Evolutionary conservation across 2,797 vertebrate species (phyloP), one percentile per base, ranked within the genome.

Genomic region (Florisuga fusca): DNA sequence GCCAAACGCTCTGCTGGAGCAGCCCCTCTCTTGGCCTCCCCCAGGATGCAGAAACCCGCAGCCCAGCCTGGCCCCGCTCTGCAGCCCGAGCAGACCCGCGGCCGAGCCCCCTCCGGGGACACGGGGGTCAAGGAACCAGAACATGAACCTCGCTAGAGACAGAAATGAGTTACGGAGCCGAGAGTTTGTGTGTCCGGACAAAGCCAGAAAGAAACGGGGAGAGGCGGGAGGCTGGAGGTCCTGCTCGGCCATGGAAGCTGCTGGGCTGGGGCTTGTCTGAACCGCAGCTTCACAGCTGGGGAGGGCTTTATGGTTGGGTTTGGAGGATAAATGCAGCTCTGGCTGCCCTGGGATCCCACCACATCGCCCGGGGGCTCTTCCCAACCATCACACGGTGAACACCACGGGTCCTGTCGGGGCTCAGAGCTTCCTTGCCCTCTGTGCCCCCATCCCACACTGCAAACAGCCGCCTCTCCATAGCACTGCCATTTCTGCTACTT

Each of bases 71-170:
- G 68, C 51, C 69, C 25, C 15, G 5, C 76, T 67, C 63, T 8
- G 74, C 57, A 46, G 33, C 58, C 45, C 1, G 59, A n/a, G 46
- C 58, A 54, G 34, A 34, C 25, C 43, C 20, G 31, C 5, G 1
- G 54, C 68, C 15, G 11, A 59, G 79, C 62, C 19, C 48, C 48
- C 71, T 72, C 15, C 16, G 3, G 34, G 58, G 84, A 71, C 79
- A 6, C 3, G 3, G 2, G 3, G 83, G 26, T 61, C 27, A 0
- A 31, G 38, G 89, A 93, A 43, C 12, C 12, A 2, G 23, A 57
- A 55, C 63, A 5, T 22, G 26, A 34, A 64, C 78, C 67, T 10
- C 27, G 4, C 36, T 41, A 10, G 25, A 26, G 81, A 13, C 67
- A 26, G 51, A 5, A 16, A 4, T 0, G 51, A 74, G 67, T 23